Conservation (phyloP, 2,113 vertebrate species). For the Ctenomys sociabilis region DNA sequence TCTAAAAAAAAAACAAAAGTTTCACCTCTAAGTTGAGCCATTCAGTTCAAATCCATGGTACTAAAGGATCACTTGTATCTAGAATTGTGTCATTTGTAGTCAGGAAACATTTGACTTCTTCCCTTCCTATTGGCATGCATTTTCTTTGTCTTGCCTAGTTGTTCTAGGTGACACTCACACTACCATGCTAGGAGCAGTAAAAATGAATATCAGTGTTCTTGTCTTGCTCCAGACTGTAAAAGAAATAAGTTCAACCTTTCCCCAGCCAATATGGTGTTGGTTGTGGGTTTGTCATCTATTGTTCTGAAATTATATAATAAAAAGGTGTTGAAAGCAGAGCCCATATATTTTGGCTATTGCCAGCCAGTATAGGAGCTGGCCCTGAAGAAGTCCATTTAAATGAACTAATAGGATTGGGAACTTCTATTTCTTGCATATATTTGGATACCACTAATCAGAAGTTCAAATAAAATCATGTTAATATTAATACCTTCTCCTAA, state of each 20-base stretch:
- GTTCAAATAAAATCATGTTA: constrained; percentile 20
- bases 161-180: not conserved
- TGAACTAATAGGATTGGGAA: not conserved
- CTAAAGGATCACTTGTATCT: not conserved
- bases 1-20: not conserved
- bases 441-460: not conserved
- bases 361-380: not conserved
- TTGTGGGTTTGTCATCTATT: not conserved
- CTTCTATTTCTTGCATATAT: not conserved
- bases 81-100: not conserved
- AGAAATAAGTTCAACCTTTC: not conserved
- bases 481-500: not conserved
- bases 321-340: not conserved
- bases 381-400: not conserved
- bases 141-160: not conserved
- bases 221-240: not conserved
- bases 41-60: not conserved
- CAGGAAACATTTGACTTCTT: not conserved
- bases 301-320: not conserved
- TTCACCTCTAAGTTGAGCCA: not conserved
- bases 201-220: not conserved
- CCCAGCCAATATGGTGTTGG: not conserved
- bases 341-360: not conserved
- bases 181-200: not conserved
- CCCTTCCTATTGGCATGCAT: not conserved